Base-by-base conservation (phyloP, 2,888 invertebrate genomes). In the Syrista parreyssii region DNA sequence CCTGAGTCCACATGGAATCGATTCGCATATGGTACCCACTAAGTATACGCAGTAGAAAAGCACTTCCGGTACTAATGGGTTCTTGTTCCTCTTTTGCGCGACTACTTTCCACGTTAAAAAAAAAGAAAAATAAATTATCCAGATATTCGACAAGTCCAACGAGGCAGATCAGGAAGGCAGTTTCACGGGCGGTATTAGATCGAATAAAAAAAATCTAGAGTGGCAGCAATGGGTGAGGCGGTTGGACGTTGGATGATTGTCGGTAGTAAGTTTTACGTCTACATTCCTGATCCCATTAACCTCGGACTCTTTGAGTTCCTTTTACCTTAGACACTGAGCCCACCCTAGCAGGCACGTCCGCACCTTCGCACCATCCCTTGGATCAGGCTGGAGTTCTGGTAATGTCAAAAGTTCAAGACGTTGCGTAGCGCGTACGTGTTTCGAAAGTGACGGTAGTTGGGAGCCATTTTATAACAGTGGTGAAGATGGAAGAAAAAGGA, bases 331-430 rank as follows among this genome's bases (percentile, higher is more conserved):
- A 55, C 55, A 23, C 9, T 9, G 55, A 55, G 55, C 9, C 23
- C 55, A 23, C 55, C 55, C 55, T 23, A 0, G 15, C 55, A 55
- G 23, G 6, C 55, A 55, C 23, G 55, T 55, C 23, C 55, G 9
- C 55, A 23, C 23, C 40, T 40, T 23, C 23, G 55, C 23, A 55
- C 23, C 55, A 23, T 2, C 55, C 55, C 55, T 55, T 9, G 71
- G 76, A 36, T 78, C 75, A 77, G 76, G 78, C 75, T 76, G 73
- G 35, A 55, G 71, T 68, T 68, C 33, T 69, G 40, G 55, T 73
- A 75, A 78, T 75, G 71, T 75, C 40, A 72, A 33, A 75, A 78
- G 78, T 78, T 78, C 73, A 32, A 30, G 68, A 74, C 40, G 77
- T 68, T 74, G 55, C 68, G 55, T 75, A 68, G 68, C 75, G 73